These are phyloP conservation scores for Ips typographus DNA, from an alignment of 1,140 invertebrate genomes.

Conservation along the genomic window DNA sequence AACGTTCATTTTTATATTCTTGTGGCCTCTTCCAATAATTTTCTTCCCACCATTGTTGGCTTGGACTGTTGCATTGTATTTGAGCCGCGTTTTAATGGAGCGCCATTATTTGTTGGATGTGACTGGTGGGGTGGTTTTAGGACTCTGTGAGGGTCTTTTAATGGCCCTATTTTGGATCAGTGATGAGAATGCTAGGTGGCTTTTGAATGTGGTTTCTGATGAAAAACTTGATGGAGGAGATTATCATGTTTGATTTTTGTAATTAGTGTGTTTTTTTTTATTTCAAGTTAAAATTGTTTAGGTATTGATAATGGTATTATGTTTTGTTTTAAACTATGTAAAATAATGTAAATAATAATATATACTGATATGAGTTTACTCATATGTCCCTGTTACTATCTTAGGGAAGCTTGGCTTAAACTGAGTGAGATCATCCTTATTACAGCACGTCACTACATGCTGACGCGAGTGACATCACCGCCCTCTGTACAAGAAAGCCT, in stretches of 20 bases:
- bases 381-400: too few species aligned
- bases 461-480: too few species aligned
- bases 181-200: conserved; percentile 52
- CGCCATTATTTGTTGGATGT: conserved; percentile 90
- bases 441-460: too few species aligned
- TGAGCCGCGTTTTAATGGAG: conserved; percentile 78
- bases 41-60: conserved; percentile 64
- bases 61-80: conserved; percentile 74
- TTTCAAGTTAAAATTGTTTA: neutral
- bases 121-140: conserved; percentile 71
- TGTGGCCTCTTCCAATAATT: conserved; percentile 64
- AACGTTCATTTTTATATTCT: conserved; percentile 66
- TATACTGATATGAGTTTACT: too few species aligned
- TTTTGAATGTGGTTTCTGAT: conserved; percentile 59
- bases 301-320: too few species aligned
- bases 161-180: conserved; percentile 70
- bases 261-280: neutral
- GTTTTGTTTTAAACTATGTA: too few species aligned
- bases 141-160: conserved; percentile 71
- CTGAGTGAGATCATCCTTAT: too few species aligned
- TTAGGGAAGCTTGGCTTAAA: too few species aligned
- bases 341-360: too few species aligned
- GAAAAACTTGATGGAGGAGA: conserved; percentile 60
- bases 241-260: conserved; percentile 54
- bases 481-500: too few species aligned